Evolutionary conservation across 2,888 invertebrate species (phyloP), one percentile per base, ranked within the genome.

Genomic region (Aricia artaxerxes): DNA sequence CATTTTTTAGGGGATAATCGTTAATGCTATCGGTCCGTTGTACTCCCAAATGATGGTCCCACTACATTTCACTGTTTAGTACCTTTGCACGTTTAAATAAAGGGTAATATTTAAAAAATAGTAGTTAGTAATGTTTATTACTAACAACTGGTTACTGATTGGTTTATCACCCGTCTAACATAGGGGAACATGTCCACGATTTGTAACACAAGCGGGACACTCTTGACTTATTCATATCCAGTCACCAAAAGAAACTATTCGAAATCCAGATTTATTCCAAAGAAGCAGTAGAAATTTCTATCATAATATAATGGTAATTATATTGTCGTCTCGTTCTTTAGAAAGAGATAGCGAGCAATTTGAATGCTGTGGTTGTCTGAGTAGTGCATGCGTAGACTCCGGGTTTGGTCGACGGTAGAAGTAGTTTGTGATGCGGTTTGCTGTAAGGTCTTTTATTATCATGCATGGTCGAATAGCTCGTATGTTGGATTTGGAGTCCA

Each of bases 381-480:
- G 87, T 93, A 93, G 91, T 94, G 94, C 94, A 94, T 94, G 94
- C 83, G 90, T 93, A 93, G 92, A 84, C 88, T 88, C 53, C 76
- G 76, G 76, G 53, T 57, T 57, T 76, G 76, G 76, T 76, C 76
- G 49, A 78, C 81, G 81, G 82, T 82, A 82, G 80, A 80, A 69
- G 83, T 83, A 83, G 83, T 87, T 88, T 93, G 91, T 92, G 92
- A 93, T 93, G 91, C 92, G 90, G 91, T 92, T 93, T 91, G 91
- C 92, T 89, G 87, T 88, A 86, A 84, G 89, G 85, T 92, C 88
- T 91, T 92, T 91, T 92, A 91, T 92, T 92, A 92, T 92, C 90
- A 87, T 88, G 93, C 92, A 93, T 93, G 93, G 85, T 83, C 82
- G 82, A 81, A 80, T 81, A 84, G 83, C 86, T 84, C 84, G 87